Evolutionary conservation across 2,888 invertebrate genomes (phyloP).

Genomic region (Eupithecia pulchellata): DNA sequence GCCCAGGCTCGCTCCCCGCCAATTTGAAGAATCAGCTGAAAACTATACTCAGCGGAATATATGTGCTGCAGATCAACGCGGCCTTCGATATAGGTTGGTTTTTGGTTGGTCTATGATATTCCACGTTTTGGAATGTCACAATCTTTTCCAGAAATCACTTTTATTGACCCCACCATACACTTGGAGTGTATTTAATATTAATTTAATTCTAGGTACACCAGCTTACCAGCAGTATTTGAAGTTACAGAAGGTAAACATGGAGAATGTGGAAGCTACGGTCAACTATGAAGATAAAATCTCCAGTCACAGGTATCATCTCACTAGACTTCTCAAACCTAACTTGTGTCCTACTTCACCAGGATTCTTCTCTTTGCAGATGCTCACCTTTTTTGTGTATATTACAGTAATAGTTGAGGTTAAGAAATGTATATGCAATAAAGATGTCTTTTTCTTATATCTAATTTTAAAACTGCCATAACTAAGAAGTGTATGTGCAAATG

Average conservation of each 20-base stretch:
- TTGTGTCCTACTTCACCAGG: too few species aligned
- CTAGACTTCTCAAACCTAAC: background rate
- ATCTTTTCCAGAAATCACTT: background rate
- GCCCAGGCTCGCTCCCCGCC: constrained; percentile 86
- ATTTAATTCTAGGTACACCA: constrained; percentile 69
- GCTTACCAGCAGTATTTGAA: constrained; percentile 86
- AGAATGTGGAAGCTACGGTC: constrained; percentile 83
- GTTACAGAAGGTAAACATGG: constrained; percentile 79
- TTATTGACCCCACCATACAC: too few species aligned
- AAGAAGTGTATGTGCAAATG: too few species aligned
- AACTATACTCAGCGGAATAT: constrained; percentile 81
- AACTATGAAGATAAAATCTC: constrained; percentile 75
- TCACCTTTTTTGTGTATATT: too few species aligned
- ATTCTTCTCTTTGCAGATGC: too few species aligned
- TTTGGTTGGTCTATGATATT: background rate
- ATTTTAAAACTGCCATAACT: too few species aligned
- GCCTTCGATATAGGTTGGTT: constrained; percentile 86
- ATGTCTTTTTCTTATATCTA: too few species aligned
- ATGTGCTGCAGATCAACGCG: constrained; percentile 87
- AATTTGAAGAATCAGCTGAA: constrained; percentile 78
- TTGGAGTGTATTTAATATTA: too few species aligned
- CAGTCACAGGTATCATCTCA: constrained; percentile 62
- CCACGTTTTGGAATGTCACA: too few species aligned
- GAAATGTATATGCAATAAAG: too few species aligned
- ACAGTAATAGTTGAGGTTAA: too few species aligned